These are phyloP conservation scores for Scolopax bukidnonensis DNA, from an alignment of 2,797 vertebrate species.

Conservation along the genomic window DNA sequence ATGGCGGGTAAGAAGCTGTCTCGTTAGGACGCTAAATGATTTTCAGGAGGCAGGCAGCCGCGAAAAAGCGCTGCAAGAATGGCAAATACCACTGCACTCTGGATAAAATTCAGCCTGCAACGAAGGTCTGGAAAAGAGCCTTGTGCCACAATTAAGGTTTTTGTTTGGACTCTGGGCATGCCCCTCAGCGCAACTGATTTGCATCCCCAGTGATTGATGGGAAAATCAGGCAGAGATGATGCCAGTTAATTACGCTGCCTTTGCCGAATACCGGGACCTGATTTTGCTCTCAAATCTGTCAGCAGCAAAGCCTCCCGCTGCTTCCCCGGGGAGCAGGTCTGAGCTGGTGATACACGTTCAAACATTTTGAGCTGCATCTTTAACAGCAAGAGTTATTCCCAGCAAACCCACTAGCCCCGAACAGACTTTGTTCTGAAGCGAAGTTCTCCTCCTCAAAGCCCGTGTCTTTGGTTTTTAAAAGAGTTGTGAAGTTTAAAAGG, in stretches of 20 bases:
- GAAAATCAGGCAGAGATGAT: constrained; percentile 36
- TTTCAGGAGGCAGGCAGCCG: neutral
- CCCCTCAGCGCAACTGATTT: constrained; percentile 25
- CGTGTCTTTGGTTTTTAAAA: constrained; percentile 22
- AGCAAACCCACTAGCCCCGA: neutral
- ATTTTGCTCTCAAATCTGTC: constrained; percentile 13
- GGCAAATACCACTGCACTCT: neutral
- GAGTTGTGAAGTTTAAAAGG: constrained; percentile 37
- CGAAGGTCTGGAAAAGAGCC: constrained; percentile 41
- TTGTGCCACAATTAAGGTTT: constrained; percentile 44
- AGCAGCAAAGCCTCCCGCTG: neutral
- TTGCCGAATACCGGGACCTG: neutral
- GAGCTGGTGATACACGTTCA: neutral
- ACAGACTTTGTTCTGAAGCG: constrained; percentile 46
- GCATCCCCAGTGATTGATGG: constrained; percentile 43
- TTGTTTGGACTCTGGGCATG: constrained; percentile 48
- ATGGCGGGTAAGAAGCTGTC: neutral
- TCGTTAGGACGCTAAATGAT: neutral
- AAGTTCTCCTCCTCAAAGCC: constrained; percentile 44
- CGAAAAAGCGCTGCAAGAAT: constrained; percentile 21
- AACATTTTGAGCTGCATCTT: constrained; percentile 48
- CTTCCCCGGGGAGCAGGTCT: neutral
- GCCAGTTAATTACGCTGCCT: constrained; percentile 39
- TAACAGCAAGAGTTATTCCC: constrained; percentile 30
- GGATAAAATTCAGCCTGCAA: constrained; percentile 26